phyloP scores from a whole-genome alignment of 2,888 invertebrate species.

The Drosophila rellima region DNA sequence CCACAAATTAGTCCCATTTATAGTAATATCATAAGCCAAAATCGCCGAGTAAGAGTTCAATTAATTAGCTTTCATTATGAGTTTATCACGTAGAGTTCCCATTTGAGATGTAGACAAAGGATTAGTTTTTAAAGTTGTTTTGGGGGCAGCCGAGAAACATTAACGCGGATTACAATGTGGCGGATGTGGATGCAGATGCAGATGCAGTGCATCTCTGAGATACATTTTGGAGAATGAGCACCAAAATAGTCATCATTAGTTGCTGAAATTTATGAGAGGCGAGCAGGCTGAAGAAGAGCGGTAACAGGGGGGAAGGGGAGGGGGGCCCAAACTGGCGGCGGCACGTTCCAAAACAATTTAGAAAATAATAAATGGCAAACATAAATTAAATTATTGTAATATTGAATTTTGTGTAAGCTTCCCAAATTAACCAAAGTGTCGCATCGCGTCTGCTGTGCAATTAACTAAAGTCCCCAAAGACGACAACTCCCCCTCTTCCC shows the following conservation, averaged over 20 bases:
- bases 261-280: slow-evolving; percentile 64
- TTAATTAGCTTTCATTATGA: slow-evolving; percentile 51
- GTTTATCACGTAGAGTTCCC: slow-evolving; percentile 31
- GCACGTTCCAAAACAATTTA: slow-evolving; percentile 85
- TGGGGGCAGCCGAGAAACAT: slow-evolving; percentile 49
- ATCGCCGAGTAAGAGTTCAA: slow-evolving; percentile 27
- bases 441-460: slow-evolving; percentile 56
- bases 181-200: slow-evolving; percentile 15
- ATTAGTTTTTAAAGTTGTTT: slow-evolving; percentile 50
- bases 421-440: slow-evolving; percentile 64
- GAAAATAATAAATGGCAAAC: slow-evolving; percentile 83
- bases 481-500: neutral
- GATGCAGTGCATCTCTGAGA: slow-evolving; percentile 26
- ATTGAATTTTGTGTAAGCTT: slow-evolving; percentile 69
- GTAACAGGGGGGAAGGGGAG: slow-evolving; percentile 6
- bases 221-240: slow-evolving; percentile 15
- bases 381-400: slow-evolving; percentile 85
- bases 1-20: slow-evolving; percentile 25
- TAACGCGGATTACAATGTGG: slow-evolving; percentile 67
- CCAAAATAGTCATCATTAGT: slow-evolving; percentile 71
- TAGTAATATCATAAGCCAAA: slow-evolving; percentile 22
- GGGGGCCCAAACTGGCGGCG: slow-evolving; percentile 43
- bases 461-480: slow-evolving; percentile 59
- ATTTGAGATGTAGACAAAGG: slow-evolving; percentile 50
- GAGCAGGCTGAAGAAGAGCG: slow-evolving; percentile 1